Conservation (phyloP, 2,888 invertebrate genomes). For the Nemapogon koenigi region DNA sequence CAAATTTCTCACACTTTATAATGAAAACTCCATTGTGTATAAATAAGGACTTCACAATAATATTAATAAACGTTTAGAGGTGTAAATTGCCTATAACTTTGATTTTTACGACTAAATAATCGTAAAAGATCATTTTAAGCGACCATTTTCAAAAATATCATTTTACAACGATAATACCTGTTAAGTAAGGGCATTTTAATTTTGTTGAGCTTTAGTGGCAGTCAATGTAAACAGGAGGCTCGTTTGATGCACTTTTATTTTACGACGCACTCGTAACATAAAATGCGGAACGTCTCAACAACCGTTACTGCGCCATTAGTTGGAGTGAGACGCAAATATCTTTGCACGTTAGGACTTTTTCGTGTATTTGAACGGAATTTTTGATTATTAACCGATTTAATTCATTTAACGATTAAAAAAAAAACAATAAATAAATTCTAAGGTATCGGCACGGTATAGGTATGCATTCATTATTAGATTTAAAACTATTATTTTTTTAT, state of each 20-base stretch:
- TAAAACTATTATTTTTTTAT: too few species aligned
- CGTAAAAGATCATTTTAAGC: slow-evolving; percentile 59
- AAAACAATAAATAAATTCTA: too few species aligned
- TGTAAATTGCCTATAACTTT: slow-evolving; percentile 66
- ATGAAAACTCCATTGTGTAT: too few species aligned
- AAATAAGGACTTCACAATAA: slow-evolving; percentile 51
- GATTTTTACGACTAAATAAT: slow-evolving; percentile 68
- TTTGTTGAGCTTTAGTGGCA: slow-evolving; percentile 44
- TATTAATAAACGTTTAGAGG: slow-evolving; percentile 63
- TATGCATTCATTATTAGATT: too few species aligned
- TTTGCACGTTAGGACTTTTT: slow-evolving; percentile 22
- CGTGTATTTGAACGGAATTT: too few species aligned
- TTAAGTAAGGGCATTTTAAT: slow-evolving; percentile 22
- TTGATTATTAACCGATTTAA: too few species aligned
- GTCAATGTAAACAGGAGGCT: slow-evolving; percentile 57
- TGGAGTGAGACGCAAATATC: slow-evolving; percentile 26
- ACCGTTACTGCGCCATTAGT: slow-evolving; percentile 38
- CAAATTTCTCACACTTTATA: too few species aligned
- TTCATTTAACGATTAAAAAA: too few species aligned
- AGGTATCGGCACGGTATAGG: too few species aligned
- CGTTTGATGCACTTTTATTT: slow-evolving; percentile 63
- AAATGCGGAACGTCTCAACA: slow-evolving; percentile 59
- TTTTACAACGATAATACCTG: slow-evolving; percentile 17
- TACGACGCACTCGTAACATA: slow-evolving; percentile 60
- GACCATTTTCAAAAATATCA: slow-evolving; percentile 29